phyloP scores from a whole-genome alignment of 2,113 vertebrate genomes.

The Clarias macrocephalus region DNA sequence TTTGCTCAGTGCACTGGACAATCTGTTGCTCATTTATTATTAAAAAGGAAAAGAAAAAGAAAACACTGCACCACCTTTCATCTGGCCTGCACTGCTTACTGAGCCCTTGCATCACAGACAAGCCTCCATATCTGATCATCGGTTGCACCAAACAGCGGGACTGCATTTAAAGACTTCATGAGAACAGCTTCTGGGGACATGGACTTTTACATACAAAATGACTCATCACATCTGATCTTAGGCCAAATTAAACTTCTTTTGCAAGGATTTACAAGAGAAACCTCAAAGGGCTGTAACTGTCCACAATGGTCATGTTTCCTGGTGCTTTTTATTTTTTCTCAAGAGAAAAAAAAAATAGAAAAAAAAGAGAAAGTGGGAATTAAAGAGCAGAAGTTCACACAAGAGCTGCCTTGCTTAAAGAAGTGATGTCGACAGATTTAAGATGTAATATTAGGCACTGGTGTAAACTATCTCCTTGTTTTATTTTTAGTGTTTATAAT shows the following conservation, averaged over 20 bases:
- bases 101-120: constrained; percentile 40
- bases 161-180: constrained; percentile 14
- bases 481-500: constrained; percentile 50
- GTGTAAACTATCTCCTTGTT: constrained; percentile 47
- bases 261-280: constrained; percentile 60
- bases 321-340: constrained; percentile 35
- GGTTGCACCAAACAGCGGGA: constrained; percentile 11
- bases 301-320: constrained; percentile 48
- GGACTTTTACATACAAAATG: constrained; percentile 37
- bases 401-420: constrained; percentile 37
- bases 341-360: constrained; percentile 54
- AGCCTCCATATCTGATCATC: constrained; percentile 25
- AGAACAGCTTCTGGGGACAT: constrained; percentile 36
- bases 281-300: constrained; percentile 64
- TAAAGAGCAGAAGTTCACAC: not conserved
- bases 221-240: constrained; percentile 48
- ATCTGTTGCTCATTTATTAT: constrained; percentile 49
- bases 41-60: constrained; percentile 19
- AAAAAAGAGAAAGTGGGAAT: constrained; percentile 22
- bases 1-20: constrained; percentile 69
- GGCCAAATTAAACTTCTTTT: constrained; percentile 48
- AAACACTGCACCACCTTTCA: constrained; percentile 66
- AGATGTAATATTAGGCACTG: constrained; percentile 54
- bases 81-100: constrained; percentile 64
- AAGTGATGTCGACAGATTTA: constrained; percentile 29